phyloP scores from a whole-genome alignment of 1,140 invertebrate species.

The Megathymus violae region DNA sequence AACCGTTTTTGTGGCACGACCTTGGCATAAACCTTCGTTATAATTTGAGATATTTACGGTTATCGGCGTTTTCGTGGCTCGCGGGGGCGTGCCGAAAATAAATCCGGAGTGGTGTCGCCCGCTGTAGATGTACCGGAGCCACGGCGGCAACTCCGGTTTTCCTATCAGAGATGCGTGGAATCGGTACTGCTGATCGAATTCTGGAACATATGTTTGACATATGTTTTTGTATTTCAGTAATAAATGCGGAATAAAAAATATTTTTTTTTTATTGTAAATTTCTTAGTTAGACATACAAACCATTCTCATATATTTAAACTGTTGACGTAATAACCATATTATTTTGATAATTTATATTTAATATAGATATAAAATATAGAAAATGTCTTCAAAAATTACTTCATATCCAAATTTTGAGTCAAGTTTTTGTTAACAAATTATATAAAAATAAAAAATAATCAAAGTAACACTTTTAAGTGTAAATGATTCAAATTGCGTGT shows the following conservation, averaged over 20 bases:
- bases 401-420: no score
- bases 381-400: no score
- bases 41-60: conserved; percentile 53
- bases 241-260: no score
- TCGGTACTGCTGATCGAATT: conserved; percentile 85
- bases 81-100: conserved; percentile 91
- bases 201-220: conserved; percentile 66
- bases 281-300: no score
- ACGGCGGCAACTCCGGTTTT: conserved; percentile 91
- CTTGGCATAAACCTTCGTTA: conserved; percentile 27
- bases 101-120: conserved; percentile 89
- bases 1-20: neutral
- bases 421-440: neutral
- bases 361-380: no score
- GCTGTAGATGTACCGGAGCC: conserved; percentile 93
- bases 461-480: no score
- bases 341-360: no score
- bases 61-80: conserved; percentile 62
- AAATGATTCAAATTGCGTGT: no score
- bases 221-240: no score
- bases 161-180: conserved; percentile 88
- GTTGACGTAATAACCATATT: no score
- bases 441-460: no score
- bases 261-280: neutral
- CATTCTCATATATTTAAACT: no score